These are phyloP conservation scores for Drosophila infuscata DNA, from an alignment of 2,888 invertebrate genomes.

Conservation along the genomic window DNA sequence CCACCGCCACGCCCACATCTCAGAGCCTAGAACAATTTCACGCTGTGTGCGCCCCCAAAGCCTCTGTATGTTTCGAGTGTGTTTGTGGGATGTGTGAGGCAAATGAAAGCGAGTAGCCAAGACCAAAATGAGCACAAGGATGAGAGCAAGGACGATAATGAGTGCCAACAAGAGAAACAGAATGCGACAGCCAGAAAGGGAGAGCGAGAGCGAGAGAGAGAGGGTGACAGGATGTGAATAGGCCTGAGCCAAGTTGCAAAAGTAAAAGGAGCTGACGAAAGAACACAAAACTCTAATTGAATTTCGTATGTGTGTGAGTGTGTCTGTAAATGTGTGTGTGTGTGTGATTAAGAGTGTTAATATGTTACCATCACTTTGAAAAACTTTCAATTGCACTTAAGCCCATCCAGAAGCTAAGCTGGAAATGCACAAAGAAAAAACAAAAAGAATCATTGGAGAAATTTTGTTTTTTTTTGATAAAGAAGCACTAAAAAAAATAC, in stretches of 20 bases:
- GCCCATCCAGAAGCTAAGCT: not conserved
- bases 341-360: constrained; percentile 10
- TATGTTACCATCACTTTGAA: constrained; percentile 37
- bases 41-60: constrained; percentile 48
- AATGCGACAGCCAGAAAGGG: not conserved
- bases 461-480: not conserved
- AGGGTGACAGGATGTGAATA: not conserved
- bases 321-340: constrained; percentile 13
- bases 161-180: not conserved
- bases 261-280: constrained; percentile 58
- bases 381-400: constrained; percentile 64
- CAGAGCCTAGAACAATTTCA: constrained; percentile 58
- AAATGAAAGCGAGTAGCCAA: constrained; percentile 66
- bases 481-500: not conserved
- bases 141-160: constrained; percentile 1
- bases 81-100: constrained; percentile 33
- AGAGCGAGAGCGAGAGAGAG: not conserved
- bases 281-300: constrained; percentile 70
- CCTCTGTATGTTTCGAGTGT: constrained; percentile 14
- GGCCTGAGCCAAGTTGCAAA: constrained; percentile 12
- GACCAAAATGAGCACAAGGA: constrained; percentile 28
- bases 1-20: not conserved
- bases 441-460: not conserved
- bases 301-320: constrained; percentile 42
- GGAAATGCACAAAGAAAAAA: not conserved